A percentile compares a stretch with the other conserved stretches of the same genome.
These are phyloP conservation scores for Calyptommatus sinebrachiatus DNA, from an alignment of 2,113 vertebrate genomes.

Conservation along the genomic window DNA sequence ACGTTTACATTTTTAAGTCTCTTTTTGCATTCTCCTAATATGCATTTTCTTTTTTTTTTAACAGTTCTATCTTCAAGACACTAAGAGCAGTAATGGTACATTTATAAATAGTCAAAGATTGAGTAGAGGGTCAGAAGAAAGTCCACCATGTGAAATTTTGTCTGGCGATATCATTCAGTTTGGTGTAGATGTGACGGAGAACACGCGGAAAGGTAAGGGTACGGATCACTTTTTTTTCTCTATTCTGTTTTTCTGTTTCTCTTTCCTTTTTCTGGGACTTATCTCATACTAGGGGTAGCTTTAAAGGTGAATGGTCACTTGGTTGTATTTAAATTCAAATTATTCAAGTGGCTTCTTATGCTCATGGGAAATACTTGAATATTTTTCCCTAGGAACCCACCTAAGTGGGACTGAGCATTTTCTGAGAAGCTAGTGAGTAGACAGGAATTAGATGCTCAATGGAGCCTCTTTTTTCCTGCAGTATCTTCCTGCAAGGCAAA, in stretches of 20 bases:
- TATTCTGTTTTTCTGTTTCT: neutral
- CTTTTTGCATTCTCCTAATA: neutral
- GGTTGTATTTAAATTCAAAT: too few species aligned
- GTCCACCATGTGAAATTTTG: conserved; percentile 96
- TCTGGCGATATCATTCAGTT: conserved; percentile 98
- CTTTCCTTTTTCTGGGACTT: too few species aligned
- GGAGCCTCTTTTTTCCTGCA: too few species aligned
- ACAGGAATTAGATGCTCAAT: too few species aligned
- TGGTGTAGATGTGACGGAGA: conserved; percentile 98
- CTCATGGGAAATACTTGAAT: too few species aligned
- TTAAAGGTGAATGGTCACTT: too few species aligned
- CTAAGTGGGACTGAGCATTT: too few species aligned
- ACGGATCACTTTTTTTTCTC: conserved; percentile 51
- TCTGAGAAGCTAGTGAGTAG: too few species aligned
- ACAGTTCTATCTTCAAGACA: conserved; percentile 99
- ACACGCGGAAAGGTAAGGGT: conserved; percentile 94
- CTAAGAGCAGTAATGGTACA: conserved; percentile 99
- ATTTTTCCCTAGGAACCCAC: too few species aligned
- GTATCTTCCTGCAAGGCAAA: too few species aligned
- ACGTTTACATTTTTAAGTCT: neutral
- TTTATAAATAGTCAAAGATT: conserved; percentile 99
- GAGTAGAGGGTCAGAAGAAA: conserved; percentile 98
- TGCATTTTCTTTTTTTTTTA: conserved; percentile 45
- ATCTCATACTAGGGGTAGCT: too few species aligned
- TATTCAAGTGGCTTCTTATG: too few species aligned